Percentiles rank a stretch among this genome's conserved stretches.
Conservation (phyloP, 1,140 invertebrate genomes). For the Calliopsis andreniformis region DNA sequence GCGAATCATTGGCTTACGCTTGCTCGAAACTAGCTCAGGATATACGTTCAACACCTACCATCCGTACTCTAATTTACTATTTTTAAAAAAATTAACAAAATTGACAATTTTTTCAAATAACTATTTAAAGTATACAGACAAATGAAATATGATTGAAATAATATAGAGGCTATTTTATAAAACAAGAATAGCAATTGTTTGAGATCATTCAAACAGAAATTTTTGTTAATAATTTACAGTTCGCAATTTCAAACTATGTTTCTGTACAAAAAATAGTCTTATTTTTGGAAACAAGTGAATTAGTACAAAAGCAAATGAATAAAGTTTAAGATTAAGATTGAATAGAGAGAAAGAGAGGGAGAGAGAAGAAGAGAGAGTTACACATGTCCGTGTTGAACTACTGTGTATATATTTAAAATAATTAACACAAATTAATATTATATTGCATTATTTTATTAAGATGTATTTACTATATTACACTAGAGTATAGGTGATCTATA, state of each 20-base stretch:
- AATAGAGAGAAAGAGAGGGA: too few relatives aligned
- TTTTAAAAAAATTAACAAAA: neutral
- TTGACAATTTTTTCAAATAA: neutral
- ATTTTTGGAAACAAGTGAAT: neutral
- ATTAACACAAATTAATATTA: slow-evolving; percentile 20
- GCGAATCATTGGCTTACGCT: slow-evolving; percentile 51
- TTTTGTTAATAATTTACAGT: neutral
- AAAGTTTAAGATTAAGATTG: slow-evolving; percentile 1
- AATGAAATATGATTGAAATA: neutral
- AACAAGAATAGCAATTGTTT: neutral
- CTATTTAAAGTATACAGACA: neutral
- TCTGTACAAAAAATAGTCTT: neutral
- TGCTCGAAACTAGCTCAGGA: slow-evolving; percentile 68
- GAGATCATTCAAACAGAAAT: neutral
- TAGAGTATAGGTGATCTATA: slow-evolving; percentile 24
- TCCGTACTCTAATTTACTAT: neutral
- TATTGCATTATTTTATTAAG: slow-evolving; percentile 38
- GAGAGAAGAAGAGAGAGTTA: too few relatives aligned
- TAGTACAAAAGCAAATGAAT: slow-evolving; percentile 11
- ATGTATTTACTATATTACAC: slow-evolving; percentile 35
- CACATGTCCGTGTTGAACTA: slow-evolving; percentile 30
- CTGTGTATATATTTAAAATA: slow-evolving; percentile 27
- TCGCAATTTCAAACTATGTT: too few relatives aligned
- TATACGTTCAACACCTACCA: slow-evolving; percentile 1
- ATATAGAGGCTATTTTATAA: neutral